Conservation (phyloP, 2,888 invertebrate species). For the Clistopyga incitator region DNA sequence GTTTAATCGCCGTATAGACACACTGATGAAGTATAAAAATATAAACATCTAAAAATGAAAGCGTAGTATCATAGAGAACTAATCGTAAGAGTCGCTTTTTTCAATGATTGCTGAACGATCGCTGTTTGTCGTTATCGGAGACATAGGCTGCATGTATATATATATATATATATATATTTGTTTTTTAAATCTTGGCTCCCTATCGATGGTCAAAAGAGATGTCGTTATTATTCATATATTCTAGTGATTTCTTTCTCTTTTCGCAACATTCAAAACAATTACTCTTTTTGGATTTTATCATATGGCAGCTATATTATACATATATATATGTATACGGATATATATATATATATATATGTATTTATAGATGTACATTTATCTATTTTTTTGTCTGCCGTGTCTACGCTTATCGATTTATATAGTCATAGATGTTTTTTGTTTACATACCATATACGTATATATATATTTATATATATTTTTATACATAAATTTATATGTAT, state of each 20-base stretch:
- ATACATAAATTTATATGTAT: slow-evolving; percentile 70
- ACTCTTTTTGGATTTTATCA: slow-evolving; percentile 62
- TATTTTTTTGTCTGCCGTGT: slow-evolving; percentile 33
- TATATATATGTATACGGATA: slow-evolving; percentile 3
- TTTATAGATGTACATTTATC: slow-evolving; percentile 42
- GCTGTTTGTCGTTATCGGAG: slow-evolving; percentile 57
- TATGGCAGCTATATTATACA: slow-evolving; percentile 63
- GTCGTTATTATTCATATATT: slow-evolving; percentile 52
- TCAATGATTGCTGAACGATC: slow-evolving; percentile 69
- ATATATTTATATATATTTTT: slow-evolving; percentile 49
- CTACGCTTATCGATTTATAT: slow-evolving; percentile 51
- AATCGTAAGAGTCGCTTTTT: slow-evolving; percentile 67
- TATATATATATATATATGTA: slow-evolving; percentile 29
- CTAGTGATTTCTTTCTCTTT: slow-evolving; percentile 56
- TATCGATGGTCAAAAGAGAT: slow-evolving; percentile 51
- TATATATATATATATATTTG: slow-evolving; percentile 52
- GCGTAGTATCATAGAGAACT: slow-evolving; percentile 73
- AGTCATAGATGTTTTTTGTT: slow-evolving; percentile 42
- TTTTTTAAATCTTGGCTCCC: slow-evolving; percentile 41
- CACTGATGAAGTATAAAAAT: slow-evolving; percentile 81
- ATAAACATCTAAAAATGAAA: slow-evolving; percentile 81
- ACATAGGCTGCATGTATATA: slow-evolving; percentile 40
- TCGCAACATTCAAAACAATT: slow-evolving; percentile 66
- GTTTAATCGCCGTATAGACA: slow-evolving; percentile 78
- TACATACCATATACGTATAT: slow-evolving; percentile 54